Evolutionary conservation across 1,140 invertebrate species (phyloP), one percentile per base, ranked within the genome.

Genomic region (Epicauta chinensis): DNA sequence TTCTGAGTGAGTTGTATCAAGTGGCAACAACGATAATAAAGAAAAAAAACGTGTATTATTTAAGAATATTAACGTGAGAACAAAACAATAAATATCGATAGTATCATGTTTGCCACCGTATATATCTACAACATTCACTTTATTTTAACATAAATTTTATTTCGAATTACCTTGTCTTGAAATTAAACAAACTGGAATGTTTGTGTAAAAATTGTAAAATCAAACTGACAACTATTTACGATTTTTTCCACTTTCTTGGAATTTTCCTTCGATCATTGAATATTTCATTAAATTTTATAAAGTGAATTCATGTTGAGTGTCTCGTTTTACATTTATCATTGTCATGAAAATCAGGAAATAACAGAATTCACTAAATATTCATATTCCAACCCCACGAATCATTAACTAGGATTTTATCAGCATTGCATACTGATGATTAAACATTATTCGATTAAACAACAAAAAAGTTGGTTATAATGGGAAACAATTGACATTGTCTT

Each of bases 61-160:
- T 23, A 23, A 23, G 23, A 23, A 23, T 37, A 47, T 38, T 47
- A 50, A 50, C 55, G 55, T 58, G 55, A 51, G 55, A 58, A 58
- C 48, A 53, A 51, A 54, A 42, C 46, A 58, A 58, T 58, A 58
- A 54, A 58, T 58, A 58, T 58, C 50, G 53, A 58, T 58, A 53
- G 51, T 58, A 53, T 58, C 55, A 58, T 51, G 55, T 58, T 58
- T 48, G 55, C 55, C 51, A 53, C 55, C 51, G 55, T 51, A 23
- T 23, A 7, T 23, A 7, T 23, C 4, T 23, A 23, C n/a, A n/a
- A 51, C 51, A 45, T 53, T 53, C 43, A 53, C 43, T 53, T 53
- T 32, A 17, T 44, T 45, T 15, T 34, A 34, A 14, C 42, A 45
- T 53, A 53, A 53, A 53, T 53, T 44, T 45, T 23, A 23, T 2